phyloP scores from a whole-genome alignment of 2,888 invertebrate species.

The Oxytorus armatus region DNA sequence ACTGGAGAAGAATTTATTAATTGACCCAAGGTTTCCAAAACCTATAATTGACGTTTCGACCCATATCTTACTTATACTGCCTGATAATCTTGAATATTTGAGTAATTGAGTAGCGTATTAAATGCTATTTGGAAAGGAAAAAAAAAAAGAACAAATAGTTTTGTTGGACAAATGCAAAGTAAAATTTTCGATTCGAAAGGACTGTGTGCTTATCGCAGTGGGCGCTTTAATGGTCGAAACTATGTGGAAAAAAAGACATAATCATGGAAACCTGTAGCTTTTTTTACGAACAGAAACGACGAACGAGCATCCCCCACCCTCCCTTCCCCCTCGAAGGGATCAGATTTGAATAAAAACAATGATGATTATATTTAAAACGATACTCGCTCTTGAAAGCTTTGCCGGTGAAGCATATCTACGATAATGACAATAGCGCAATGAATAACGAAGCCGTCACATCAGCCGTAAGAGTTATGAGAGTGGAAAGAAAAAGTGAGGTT shows the following conservation, averaged over 20 bases:
- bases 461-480: constrained; percentile 40
- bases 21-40: constrained; percentile 52
- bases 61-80: constrained; percentile 56
- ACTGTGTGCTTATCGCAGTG: constrained; percentile 38
- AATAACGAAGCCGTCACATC: constrained; percentile 69
- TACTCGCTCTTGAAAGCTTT: constrained; percentile 66
- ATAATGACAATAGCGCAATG: constrained; percentile 70
- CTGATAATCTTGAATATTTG: constrained; percentile 26
- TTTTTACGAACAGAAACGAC: constrained; percentile 58
- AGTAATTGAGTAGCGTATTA: constrained; percentile 28
- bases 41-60: constrained; percentile 51
- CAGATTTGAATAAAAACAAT: constrained; percentile 46
- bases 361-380: constrained; percentile 51
- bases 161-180: constrained; percentile 6
- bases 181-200: constrained; percentile 32
- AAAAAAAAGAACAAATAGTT: constrained; percentile 15
- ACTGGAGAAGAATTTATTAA: constrained; percentile 33
- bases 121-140: constrained; percentile 4
- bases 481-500: constrained; percentile 38
- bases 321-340: constrained; percentile 7
- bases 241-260: constrained; percentile 54
- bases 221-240: constrained; percentile 51
- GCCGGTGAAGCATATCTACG: constrained; percentile 66
- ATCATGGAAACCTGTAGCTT: constrained; percentile 67
- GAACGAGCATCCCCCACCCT: constrained; percentile 20